A percentile compares a stretch with the other conserved stretches of the same genome.
Conservation (phyloP, 1,140 invertebrate species). For the Melanaphis sacchari region DNA sequence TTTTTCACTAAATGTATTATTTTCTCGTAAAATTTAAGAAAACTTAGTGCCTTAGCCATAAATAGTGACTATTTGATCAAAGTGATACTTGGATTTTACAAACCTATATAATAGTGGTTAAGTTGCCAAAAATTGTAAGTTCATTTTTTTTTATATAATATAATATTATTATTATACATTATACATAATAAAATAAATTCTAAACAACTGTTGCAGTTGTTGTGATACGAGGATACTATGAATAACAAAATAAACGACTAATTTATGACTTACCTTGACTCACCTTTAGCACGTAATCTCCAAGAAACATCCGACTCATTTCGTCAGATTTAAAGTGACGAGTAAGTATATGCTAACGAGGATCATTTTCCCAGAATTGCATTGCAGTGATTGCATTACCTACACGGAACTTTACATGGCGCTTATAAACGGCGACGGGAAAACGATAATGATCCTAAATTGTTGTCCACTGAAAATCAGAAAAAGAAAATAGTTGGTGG, state of each 20-base stretch:
- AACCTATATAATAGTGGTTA: not conserved
- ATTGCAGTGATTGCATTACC: not conserved
- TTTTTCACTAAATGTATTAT: not conserved
- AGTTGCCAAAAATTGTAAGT: too few relatives aligned
- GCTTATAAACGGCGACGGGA: not conserved
- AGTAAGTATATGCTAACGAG: too few relatives aligned
- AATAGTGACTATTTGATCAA: not conserved
- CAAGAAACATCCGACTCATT: not conserved
- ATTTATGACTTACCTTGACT: too few relatives aligned
- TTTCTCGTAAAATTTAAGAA: not conserved
- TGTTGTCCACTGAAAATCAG: not conserved
- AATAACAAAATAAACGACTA: too few relatives aligned
- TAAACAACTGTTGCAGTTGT: too few relatives aligned
- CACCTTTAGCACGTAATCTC: too few relatives aligned
- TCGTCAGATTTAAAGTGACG: not conserved
- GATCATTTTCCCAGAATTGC: not conserved
- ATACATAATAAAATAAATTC: too few relatives aligned
- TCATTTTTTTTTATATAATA: too few relatives aligned
- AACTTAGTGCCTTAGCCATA: too few relatives aligned
- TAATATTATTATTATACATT: too few relatives aligned
- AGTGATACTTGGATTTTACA: not conserved
- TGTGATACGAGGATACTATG: too few relatives aligned
- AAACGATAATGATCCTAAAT: not conserved
- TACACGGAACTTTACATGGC: not conserved
- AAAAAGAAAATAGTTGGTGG: not conserved